Conservation (phyloP, 2,888 invertebrate species). For the Peribatodes rhomboidaria region DNA sequence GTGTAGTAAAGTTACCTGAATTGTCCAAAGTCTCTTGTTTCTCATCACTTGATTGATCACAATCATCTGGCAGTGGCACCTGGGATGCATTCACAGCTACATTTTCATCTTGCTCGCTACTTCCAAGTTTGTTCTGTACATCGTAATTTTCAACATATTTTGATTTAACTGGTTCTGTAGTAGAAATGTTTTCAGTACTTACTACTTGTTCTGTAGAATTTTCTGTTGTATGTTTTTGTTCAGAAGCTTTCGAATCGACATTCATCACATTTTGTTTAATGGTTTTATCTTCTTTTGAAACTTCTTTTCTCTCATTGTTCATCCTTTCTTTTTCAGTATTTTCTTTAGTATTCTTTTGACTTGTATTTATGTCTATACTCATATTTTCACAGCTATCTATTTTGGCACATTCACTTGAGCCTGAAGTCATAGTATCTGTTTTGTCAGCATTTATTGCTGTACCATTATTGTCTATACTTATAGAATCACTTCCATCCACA, state of each 20-base stretch:
- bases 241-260: conserved; percentile 3
- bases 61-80: conserved; percentile 56
- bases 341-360: conserved; percentile 4
- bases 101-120: conserved; percentile 39
- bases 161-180: conserved; percentile 1
- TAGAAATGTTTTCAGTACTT: conserved; percentile 4
- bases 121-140: conserved; percentile 47
- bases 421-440: not conserved
- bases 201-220: not conserved
- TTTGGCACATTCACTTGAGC: conserved; percentile 7
- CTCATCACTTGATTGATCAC: conserved; percentile 58
- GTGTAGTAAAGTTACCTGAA: conserved; percentile 50
- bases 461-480: conserved; percentile 12
- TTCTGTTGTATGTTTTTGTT: conserved; percentile 1
- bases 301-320: not conserved
- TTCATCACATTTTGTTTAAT: conserved; percentile 15
- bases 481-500: conserved; percentile 25
- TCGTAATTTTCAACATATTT: conserved; percentile 37
- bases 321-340: not conserved
- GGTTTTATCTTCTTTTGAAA: not conserved
- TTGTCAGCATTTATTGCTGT: conserved; percentile 4
- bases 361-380: conserved; percentile 11
- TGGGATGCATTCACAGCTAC: conserved; percentile 50
- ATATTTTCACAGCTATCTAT: conserved; percentile 6
- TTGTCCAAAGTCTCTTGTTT: conserved; percentile 48